Percentiles rank a stretch among this genome's conserved stretches.
Evolutionary conservation across 2,888 invertebrate genomes (phyloP).

Genomic region (Hirtodrosophila alboralis): DNA sequence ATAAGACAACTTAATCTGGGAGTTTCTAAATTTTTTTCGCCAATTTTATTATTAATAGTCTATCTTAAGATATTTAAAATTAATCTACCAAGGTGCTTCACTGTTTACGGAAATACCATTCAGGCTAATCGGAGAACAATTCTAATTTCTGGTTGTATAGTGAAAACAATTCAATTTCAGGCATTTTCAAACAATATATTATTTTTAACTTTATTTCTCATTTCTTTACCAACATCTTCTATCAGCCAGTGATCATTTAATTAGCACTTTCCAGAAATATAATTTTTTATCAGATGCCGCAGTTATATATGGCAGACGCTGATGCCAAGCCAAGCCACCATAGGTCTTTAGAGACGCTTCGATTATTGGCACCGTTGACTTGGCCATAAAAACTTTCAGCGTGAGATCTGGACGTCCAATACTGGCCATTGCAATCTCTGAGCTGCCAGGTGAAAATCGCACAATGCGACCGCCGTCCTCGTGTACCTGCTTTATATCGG

Average conservation of each 20-base stretch:
- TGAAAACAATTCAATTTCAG: no score
- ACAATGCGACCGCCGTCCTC: slow-evolving; percentile 87
- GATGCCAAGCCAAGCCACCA: slow-evolving; percentile 88
- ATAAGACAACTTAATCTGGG: no score
- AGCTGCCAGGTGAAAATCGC: slow-evolving; percentile 87
- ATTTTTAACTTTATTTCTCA: no score
- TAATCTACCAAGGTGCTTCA: no score
- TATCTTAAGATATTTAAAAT: no score
- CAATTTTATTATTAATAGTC: no score
- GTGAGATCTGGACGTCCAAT: slow-evolving; percentile 88
- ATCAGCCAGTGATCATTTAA: slow-evolving; percentile 37
- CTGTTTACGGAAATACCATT: no score
- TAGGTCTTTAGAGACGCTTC: slow-evolving; percentile 85
- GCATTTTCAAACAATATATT: no score
- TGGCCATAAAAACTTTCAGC: slow-evolving; percentile 87
- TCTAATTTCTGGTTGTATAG: no score
- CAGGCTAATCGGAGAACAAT: no score
- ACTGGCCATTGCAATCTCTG: slow-evolving; percentile 87
- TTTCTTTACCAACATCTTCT: slow-evolving; percentile 10
- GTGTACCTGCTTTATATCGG: slow-evolving; percentile 86
- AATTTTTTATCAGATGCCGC: slow-evolving; percentile 87
- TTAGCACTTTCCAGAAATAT: slow-evolving; percentile 86
- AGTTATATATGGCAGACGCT: slow-evolving; percentile 86
- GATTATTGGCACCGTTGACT: slow-evolving; percentile 85
- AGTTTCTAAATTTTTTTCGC: no score